Evolutionary conservation across 2,888 invertebrate genomes (phyloP), one percentile per base, ranked within the genome.

Genomic region (Periphyllus acericola): DNA sequence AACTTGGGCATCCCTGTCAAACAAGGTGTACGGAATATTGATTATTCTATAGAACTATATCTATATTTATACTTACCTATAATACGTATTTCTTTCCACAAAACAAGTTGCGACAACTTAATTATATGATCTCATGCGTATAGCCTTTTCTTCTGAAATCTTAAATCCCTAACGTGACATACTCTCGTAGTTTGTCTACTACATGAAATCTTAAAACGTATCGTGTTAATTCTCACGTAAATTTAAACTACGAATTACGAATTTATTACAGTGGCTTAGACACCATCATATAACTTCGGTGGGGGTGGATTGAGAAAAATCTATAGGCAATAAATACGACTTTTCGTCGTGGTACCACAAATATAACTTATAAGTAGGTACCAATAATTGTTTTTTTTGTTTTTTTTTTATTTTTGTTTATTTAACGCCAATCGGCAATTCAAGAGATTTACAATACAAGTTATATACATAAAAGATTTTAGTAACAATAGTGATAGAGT

Each of bases 1-100:
- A 66, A 32, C 66, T 83, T 75, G 75, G 66, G 29, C 40, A 76
- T 83, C 29, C 83, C 17, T 76, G 40, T 83, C 66, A 83, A 83
- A 83, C 83, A 0, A 66, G 83, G 25, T 83, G 40, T 83, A 17
- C n/a, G 3, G 29, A 55, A 14, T 72, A 29, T 81, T 55, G 55
- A 74, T 74, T 55, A 36, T 21, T 19, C 55, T 17, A 21, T 55
- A 55, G 19, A 36, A 55, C 0, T 55, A 29, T 72, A 52, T 72
- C 1, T 52, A 72, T 52, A 74, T 82, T 25, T 40, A 5, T 80
- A 11, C n/a, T 1, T 80, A 25, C n/a, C 25, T 40, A 0, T 60
- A 25, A 36, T 0, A 72, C 71, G 9, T 11, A 36, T 52, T 34
- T 83, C 34, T 74, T n/a, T 8, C n/a, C 34, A 1, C 21, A 17